These are phyloP conservation scores for Neotoxoptera formosana DNA, from an alignment of 1,140 invertebrate species.

Conservation along the genomic window DNA sequence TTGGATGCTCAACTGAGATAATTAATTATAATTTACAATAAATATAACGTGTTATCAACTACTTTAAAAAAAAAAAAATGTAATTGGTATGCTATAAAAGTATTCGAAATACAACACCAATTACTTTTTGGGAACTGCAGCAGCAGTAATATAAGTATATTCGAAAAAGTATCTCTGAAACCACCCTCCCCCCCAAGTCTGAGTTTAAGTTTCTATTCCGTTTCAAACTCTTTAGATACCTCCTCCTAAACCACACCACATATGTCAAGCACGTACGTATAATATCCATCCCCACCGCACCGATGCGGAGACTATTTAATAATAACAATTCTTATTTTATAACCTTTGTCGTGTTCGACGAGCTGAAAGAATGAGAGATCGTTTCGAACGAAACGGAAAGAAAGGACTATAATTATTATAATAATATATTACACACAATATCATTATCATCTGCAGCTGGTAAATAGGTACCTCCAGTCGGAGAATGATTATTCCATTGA, in stretches of 20 bases:
- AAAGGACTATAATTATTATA: not conserved
- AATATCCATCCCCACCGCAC: not conserved
- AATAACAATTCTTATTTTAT: not conserved
- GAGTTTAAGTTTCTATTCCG: not conserved
- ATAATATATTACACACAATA: not conserved
- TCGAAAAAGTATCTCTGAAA: too few relatives aligned
- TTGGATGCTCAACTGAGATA: too few relatives aligned
- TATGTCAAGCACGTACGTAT: not conserved
- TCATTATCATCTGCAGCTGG: not conserved
- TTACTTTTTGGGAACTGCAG: too few relatives aligned
- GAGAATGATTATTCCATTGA: slow-evolving; percentile 15
- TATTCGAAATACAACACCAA: too few relatives aligned
- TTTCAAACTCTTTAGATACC: too few relatives aligned
- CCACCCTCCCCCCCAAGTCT: not conserved
- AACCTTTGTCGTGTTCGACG: not conserved
- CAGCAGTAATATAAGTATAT: too few relatives aligned
- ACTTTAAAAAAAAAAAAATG: too few relatives aligned
- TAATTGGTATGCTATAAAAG: too few relatives aligned
- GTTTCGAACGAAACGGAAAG: not conserved
- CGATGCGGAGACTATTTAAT: not conserved
- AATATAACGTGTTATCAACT: too few relatives aligned
- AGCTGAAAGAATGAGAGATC: too few relatives aligned
- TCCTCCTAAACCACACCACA: too few relatives aligned
- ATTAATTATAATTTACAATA: too few relatives aligned
- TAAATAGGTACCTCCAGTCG: not conserved